Conservation (phyloP, 2,888 invertebrate species). For the Axea sp. region DNA sequence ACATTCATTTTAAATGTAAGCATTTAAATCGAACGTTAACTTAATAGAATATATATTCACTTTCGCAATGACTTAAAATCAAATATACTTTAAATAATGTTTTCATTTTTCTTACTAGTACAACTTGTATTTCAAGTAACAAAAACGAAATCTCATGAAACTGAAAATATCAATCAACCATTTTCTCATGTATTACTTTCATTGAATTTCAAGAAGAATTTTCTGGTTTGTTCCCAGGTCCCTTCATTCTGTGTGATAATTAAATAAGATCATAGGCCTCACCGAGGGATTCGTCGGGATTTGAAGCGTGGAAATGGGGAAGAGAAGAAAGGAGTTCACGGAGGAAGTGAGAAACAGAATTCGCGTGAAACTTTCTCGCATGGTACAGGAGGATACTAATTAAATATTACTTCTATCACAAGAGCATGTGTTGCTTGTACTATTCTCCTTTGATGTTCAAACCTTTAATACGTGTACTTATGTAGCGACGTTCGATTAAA, state of each 20-base stretch:
- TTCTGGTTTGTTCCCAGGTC: slow-evolving; percentile 67
- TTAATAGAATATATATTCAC: too few relatives aligned
- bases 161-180: slow-evolving; percentile 39
- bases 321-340: slow-evolving; percentile 61
- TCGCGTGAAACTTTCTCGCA: slow-evolving; percentile 64
- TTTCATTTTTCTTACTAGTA: too few relatives aligned
- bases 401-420: slow-evolving; percentile 58
- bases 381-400: slow-evolving; percentile 59
- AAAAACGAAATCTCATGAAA: too few relatives aligned
- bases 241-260: slow-evolving; percentile 31
- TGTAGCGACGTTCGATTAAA: too few relatives aligned
- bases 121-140: too few relatives aligned
- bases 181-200: slow-evolving; percentile 69
- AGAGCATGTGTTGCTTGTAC: slow-evolving; percentile 29
- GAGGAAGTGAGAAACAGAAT: slow-evolving; percentile 57
- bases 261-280: slow-evolving; percentile 45
- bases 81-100: too few relatives aligned
- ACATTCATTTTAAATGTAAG: too few relatives aligned
- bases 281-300: slow-evolving; percentile 42
- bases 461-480: too few relatives aligned
- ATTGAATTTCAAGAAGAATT: slow-evolving; percentile 53
- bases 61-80: too few relatives aligned
- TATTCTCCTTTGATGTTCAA: slow-evolving; percentile 39
- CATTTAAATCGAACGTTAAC: too few relatives aligned
- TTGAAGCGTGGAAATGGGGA: slow-evolving; percentile 62